A percentile compares a stretch with the other conserved stretches of the same genome.
These are phyloP conservation scores for Tachypleus tridentatus DNA, from an alignment of 1,140 invertebrate genomes.

Conservation along the genomic window DNA sequence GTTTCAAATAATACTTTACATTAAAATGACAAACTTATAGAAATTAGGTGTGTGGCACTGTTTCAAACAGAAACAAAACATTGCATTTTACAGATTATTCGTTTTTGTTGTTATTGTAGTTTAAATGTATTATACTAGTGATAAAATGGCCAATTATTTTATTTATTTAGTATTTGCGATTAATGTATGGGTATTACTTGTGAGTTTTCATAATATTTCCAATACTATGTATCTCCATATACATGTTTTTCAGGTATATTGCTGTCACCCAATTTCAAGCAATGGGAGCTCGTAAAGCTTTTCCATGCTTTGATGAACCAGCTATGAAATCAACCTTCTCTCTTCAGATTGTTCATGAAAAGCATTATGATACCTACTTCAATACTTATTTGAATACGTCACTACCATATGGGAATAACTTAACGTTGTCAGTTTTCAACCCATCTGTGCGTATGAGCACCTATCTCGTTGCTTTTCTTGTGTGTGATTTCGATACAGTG, in stretches of 20 bases:
- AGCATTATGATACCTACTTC: constrained; percentile 72
- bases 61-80: no score
- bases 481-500: constrained; percentile 56
- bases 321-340: constrained; percentile 87
- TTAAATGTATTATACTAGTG: no score
- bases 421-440: constrained; percentile 50
- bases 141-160: no score
- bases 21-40: no score
- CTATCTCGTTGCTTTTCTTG: constrained; percentile 84
- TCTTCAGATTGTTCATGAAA: constrained; percentile 71
- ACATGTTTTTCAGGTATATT: constrained; percentile 50
- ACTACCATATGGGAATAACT: constrained; percentile 14
- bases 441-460: constrained; percentile 92
- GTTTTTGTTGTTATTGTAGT: no score
- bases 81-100: no score
- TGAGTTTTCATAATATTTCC: no score
- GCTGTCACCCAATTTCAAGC: constrained; percentile 93
- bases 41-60: no score
- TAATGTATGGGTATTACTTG: no score
- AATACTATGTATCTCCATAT: no score
- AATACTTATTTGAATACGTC: constrained; percentile 37
- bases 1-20: no score
- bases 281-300: constrained; percentile 81
- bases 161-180: no score
- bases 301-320: constrained; percentile 96